phyloP scores from a whole-genome alignment of 2,113 vertebrate genomes.

The Dascyllus trimaculatus region DNA sequence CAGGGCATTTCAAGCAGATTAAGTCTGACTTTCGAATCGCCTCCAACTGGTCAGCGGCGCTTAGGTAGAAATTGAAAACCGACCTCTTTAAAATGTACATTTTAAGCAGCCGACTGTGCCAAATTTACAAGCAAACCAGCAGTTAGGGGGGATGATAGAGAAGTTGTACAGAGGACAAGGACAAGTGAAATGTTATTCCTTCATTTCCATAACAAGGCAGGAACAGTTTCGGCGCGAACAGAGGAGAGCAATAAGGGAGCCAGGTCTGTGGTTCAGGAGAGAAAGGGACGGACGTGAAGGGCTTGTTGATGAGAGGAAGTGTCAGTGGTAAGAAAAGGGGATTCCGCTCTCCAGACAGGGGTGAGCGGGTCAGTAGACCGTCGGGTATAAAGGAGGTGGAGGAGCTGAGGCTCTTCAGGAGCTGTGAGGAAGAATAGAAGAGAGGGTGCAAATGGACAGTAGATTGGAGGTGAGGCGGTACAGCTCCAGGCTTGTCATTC shows the following conservation, averaged over 20 bases:
- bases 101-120: not conserved
- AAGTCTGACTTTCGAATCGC: not conserved
- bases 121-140: not conserved
- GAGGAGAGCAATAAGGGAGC: slow-evolving; percentile 11
- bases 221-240: slow-evolving; percentile 5
- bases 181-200: slow-evolving; percentile 14
- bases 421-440: not conserved
- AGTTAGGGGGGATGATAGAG: not conserved
- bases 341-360: not conserved
- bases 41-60: not conserved
- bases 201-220: slow-evolving; percentile 18
- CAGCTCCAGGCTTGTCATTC: not conserved
- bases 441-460: not conserved
- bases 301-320: slow-evolving; percentile 37
- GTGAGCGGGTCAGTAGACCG: slow-evolving; percentile 20
- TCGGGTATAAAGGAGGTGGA: slow-evolving; percentile 7
- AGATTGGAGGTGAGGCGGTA: not conserved
- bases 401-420: not conserved
- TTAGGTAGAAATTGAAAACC: not conserved
- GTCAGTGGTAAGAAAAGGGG: slow-evolving; percentile 24
- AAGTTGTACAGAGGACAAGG: not conserved
- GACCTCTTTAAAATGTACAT: slow-evolving; percentile 15
- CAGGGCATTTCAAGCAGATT: not conserved
- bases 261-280: slow-evolving; percentile 4
- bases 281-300: slow-evolving; percentile 23